phyloP scores from a whole-genome alignment of 1,140 invertebrate genomes.

The Aphis craccivora region DNA sequence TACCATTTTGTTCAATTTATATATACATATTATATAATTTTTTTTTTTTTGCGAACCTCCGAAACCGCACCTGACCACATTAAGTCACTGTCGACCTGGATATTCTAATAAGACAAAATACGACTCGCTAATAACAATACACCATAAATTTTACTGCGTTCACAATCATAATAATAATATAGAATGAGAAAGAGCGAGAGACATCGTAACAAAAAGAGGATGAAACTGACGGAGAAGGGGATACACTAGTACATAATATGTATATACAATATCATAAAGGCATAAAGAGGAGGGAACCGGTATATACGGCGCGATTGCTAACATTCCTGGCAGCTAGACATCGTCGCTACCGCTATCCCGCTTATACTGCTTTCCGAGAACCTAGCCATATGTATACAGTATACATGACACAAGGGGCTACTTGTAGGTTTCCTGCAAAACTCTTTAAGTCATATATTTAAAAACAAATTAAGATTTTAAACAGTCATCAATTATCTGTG shows the following conservation, averaged over 20 bases:
- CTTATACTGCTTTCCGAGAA: constrained; percentile 42
- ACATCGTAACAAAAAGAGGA: neutral
- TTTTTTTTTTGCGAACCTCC: constrained; percentile 44
- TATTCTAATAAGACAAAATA: constrained; percentile 58
- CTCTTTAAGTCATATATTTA: neutral
- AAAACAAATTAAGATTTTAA: neutral
- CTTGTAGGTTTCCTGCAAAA: constrained; percentile 37
- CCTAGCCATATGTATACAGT: neutral
- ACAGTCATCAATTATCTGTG: neutral
- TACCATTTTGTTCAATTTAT: constrained; percentile 18
- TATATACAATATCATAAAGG: constrained; percentile 48
- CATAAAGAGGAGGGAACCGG: constrained; percentile 52
- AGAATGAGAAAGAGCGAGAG: constrained; percentile 19
- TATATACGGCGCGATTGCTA: constrained; percentile 53
- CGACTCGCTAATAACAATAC: constrained; percentile 56
- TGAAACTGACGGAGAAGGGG: constrained; percentile 4
- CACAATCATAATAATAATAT: constrained; percentile 46
- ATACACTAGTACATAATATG: neutral
- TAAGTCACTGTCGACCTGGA: constrained; percentile 48
- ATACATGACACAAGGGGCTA: constrained; percentile 38
- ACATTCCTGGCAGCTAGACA: constrained; percentile 54
- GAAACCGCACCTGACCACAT: constrained; percentile 34
- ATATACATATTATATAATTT: neutral
- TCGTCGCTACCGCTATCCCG: constrained; percentile 35
- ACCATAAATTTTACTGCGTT: constrained; percentile 53